Evolutionary conservation across 2,113 vertebrate species (phyloP).

Genomic region (Mungos mungo): DNA sequence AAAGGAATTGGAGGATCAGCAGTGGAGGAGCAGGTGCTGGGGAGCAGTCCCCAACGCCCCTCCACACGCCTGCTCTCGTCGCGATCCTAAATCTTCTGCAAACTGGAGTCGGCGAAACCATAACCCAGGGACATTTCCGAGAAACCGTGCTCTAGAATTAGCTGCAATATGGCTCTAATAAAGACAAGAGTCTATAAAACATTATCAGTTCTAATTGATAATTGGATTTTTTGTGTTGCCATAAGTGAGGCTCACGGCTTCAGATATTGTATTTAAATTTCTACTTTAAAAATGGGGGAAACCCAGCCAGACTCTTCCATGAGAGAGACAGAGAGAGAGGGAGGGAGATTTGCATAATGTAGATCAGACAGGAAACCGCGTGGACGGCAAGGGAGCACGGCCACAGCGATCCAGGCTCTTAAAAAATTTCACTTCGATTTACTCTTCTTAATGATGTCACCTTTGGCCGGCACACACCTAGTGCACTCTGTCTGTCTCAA

Average conservation of each 20-base stretch:
- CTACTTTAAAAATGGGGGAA: conserved; percentile 31
- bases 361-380: neutral
- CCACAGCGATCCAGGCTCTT: neutral
- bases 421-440: neutral
- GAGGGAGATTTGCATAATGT: neutral
- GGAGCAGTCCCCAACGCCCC: too few relatives aligned
- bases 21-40: accelerated
- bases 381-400: accelerated
- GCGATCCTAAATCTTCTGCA: conserved; percentile 2
- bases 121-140: conserved; percentile 38
- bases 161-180: conserved; percentile 44
- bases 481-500: neutral
- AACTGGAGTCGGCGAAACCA: neutral
- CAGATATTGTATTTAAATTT: conserved; percentile 63
- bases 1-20: accelerated
- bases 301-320: neutral
- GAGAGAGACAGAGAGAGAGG: neutral
- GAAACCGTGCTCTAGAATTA: conserved; percentile 28
- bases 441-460: accelerated
- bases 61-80: accelerated
- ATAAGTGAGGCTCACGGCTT: conserved; percentile 63
- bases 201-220: conserved; percentile 62
- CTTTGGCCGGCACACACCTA: neutral
- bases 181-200: conserved; percentile 59
- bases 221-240: conserved; percentile 53